Conservation (phyloP, 2,888 invertebrate genomes). For the Spisula solida region DNA sequence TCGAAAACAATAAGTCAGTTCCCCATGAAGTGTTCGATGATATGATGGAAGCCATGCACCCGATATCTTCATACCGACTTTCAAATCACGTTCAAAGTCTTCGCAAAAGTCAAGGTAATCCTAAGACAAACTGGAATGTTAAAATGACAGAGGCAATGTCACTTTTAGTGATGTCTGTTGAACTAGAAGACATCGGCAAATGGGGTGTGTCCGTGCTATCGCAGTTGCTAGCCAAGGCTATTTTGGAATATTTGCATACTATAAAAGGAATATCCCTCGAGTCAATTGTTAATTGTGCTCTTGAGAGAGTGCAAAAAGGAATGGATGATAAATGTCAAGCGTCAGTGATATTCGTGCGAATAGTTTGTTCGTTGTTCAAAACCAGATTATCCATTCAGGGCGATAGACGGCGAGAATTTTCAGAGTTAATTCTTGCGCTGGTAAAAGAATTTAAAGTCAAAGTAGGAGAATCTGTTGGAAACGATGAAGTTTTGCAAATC, state of each 20-base stretch:
- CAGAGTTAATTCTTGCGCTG: slow-evolving; percentile 75
- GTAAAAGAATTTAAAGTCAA: slow-evolving; percentile 50
- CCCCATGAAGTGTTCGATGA: slow-evolving; percentile 51
- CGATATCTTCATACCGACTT: slow-evolving; percentile 34
- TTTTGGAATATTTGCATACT: slow-evolving; percentile 36
- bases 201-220: slow-evolving; percentile 53
- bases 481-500: slow-evolving; percentile 65
- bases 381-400: slow-evolving; percentile 53
- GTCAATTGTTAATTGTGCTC: slow-evolving; percentile 39
- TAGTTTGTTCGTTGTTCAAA: slow-evolving; percentile 52
- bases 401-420: slow-evolving; percentile 66
- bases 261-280: slow-evolving; percentile 20
- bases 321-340: slow-evolving; percentile 6
- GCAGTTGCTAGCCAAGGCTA: slow-evolving; percentile 46
- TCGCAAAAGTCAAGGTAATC: neutral
- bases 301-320: slow-evolving; percentile 31
- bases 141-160: slow-evolving; percentile 44
- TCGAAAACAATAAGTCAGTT: slow-evolving; percentile 43
- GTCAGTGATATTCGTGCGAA: slow-evolving; percentile 45
- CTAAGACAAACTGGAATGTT: slow-evolving; percentile 38
- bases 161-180: slow-evolving; percentile 8
- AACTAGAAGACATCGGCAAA: neutral
- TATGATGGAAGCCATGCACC: slow-evolving; percentile 25
- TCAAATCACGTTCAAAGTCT: slow-evolving; percentile 21
- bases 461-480: slow-evolving; percentile 57